phyloP scores from a whole-genome alignment of 2,888 invertebrate species.

The Eupeodes luniger region DNA sequence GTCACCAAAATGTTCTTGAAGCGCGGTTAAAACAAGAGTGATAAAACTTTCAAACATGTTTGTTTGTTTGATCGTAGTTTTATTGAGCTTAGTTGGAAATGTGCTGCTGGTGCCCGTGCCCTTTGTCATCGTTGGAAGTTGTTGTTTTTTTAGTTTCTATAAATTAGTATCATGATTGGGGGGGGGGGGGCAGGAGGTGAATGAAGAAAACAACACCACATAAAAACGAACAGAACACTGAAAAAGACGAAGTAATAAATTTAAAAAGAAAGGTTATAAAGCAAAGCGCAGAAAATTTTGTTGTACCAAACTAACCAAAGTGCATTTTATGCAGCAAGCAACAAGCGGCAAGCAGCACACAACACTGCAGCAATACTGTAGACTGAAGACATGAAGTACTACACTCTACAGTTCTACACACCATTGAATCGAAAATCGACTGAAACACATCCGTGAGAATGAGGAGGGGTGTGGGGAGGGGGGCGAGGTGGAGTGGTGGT shows the following conservation, averaged over 20 bases:
- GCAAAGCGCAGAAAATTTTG: slow-evolving; percentile 71
- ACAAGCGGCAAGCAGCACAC: too few species aligned
- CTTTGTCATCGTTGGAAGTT: slow-evolving; percentile 60
- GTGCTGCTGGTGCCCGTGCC: slow-evolving; percentile 41
- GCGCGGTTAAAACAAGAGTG: slow-evolving; percentile 6
- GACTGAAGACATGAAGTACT: background rate
- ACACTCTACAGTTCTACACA: slow-evolving; percentile 45
- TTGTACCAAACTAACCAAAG: slow-evolving; percentile 49
- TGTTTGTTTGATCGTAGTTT: slow-evolving; percentile 64
- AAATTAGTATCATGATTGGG: slow-evolving; percentile 55
- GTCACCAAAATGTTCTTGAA: background rate
- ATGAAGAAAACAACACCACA: slow-evolving; percentile 48
- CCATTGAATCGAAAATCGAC: slow-evolving; percentile 7
- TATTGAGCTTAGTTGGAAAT: slow-evolving; percentile 59
- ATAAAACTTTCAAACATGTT: slow-evolving; percentile 65
- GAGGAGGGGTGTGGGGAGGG: background rate
- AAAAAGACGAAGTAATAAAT: slow-evolving; percentile 60
- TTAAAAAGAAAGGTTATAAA: slow-evolving; percentile 73
- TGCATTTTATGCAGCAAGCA: slow-evolving; percentile 40
- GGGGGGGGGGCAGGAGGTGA: background rate
- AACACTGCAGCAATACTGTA: background rate
- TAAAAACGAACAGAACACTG: slow-evolving; percentile 43
- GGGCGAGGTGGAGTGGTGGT: background rate
- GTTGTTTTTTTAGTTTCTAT: slow-evolving; percentile 47
- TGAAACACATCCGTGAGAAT: slow-evolving; percentile 51